Base-by-base conservation (phyloP, 2,113 vertebrate species). In the Urocynchramus pylzowi region DNA sequence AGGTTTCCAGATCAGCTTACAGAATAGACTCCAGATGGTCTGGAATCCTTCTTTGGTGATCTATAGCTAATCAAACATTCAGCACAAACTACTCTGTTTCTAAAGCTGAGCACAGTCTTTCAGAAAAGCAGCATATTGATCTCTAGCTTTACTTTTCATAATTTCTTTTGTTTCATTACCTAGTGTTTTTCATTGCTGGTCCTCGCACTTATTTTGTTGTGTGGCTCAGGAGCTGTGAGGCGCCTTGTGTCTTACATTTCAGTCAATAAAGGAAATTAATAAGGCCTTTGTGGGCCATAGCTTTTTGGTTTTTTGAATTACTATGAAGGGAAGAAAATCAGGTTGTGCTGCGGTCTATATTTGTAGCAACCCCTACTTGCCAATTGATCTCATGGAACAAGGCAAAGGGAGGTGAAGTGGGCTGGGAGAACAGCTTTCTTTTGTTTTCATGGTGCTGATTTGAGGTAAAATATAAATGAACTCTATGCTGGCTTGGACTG, bases 21-120 rank as follows among this genome's bases (percentile, higher is more conserved):
- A 93, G 76, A 95, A 87, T 84, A 95, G 96, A 78, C 94, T 97
- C 97, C 96, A 97, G 97, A 97, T 97, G 96, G 95, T 95, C 95
- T 97, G 94, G 93, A 97, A 95, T 90, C 79, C 37, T 53, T 96
- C 95, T 97, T 95, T 94, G 94, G 96, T 87, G 54, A 93, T 95
- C 93, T 95, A 88, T 91, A 88, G 84, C 95, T 98, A 96, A 98
- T 95, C 97, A 98, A 97, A 87, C 85, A 97, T 97, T 97, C 96
- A 97, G 93, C 70, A 91, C 76, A 87, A 96, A 84, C n/a, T 13
- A 39, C 21, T 83, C 52, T 18, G 65, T 65, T 96, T 93, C 89
- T 93, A 92, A 90, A 97, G 96, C 79, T 27, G 87, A 93, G 90
- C 73, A 75, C 6, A 59, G 73, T 33, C 83, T 97, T 97, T 82